A percentile compares a stretch with the other conserved stretches of the same genome.
These are phyloP conservation scores for Mionectes olivaceus DNA, from an alignment of 2,797 vertebrate species.

Conservation along the genomic window DNA sequence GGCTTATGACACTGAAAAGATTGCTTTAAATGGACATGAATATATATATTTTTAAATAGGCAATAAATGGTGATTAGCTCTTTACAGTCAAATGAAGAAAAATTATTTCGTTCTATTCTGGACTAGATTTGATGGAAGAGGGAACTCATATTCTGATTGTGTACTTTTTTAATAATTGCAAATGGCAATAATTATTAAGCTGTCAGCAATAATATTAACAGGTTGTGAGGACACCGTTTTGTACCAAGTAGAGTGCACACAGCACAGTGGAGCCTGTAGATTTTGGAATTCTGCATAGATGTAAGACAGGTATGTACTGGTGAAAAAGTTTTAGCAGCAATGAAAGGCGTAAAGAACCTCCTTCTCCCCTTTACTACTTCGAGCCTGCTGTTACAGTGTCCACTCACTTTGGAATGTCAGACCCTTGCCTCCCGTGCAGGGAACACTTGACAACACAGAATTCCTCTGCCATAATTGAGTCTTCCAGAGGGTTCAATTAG, in stretches of 20 bases:
- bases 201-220: slow-evolving; percentile 78
- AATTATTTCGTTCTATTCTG: slow-evolving; percentile 32
- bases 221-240: slow-evolving; percentile 58
- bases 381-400: slow-evolving; percentile 19
- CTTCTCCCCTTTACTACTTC: neutral
- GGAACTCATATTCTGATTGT: slow-evolving; percentile 61
- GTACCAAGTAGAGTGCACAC: slow-evolving; percentile 27
- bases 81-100: slow-evolving; percentile 67
- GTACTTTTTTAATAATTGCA: slow-evolving; percentile 69
- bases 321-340: slow-evolving; percentile 46
- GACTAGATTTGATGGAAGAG: slow-evolving; percentile 74
- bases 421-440: slow-evolving; percentile 31
- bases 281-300: slow-evolving; percentile 63
- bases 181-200: slow-evolving; percentile 80
- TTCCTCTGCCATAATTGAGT: slow-evolving; percentile 66
- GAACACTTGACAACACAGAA: slow-evolving; percentile 9
- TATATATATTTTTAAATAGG: slow-evolving; percentile 79
- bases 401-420: neutral
- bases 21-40: slow-evolving; percentile 69
- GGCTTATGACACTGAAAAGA: slow-evolving; percentile 54
- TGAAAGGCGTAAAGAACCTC: slow-evolving; percentile 5
- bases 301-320: slow-evolving; percentile 20
- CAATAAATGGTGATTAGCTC: slow-evolving; percentile 76
- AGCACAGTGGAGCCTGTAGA: slow-evolving; percentile 51
- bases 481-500: slow-evolving; percentile 73